Evolutionary conservation across 1,140 invertebrate genomes (phyloP), one percentile per base, ranked within the genome.

Genomic region (Sesamia nonagrioides): DNA sequence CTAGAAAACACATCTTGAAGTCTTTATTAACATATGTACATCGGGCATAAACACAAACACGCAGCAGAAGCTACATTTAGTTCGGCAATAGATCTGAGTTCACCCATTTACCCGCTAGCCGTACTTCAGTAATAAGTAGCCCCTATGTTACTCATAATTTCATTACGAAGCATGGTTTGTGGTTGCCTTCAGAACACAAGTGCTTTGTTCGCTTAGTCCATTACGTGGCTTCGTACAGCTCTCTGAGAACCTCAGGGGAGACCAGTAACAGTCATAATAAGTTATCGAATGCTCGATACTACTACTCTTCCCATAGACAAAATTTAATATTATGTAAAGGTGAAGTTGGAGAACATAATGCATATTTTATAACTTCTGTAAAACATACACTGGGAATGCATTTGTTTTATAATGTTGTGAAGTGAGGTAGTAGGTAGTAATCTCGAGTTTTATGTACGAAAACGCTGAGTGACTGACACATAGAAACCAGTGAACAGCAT

Each of bases 211-310:
- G 72, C 77, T 78, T 79, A 66, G 80, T 80, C 77, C 80, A 85
- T 83, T 85, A 81, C 80, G 78, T 79, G 61, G 69, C 71, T 61
- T 71, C 81, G 79, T 81, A 80, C 66, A 86, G 63, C 52, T 58
- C 75, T 35, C 78, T 79, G 74, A 75, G 76, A 80, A 83, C 79
- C 78, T 83, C 78, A 79, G 48, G 80, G 80, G 82, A 79, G 80
- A 80, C 78, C 60, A 60, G 78, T 82, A 81, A 82, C 79, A 82
- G 80, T 84, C 83, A 85, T 85, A 87, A 85, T 84, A 85, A 84
- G 75, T 86, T 84, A 77, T 79, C 45, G 74, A 79, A 80, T 86
- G 81, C 77, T 78, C 84, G 78, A 84, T 80, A 81, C 84, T 21
- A 48, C 27, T 74, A 18, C 72, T 74, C 42, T 60, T 74, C 35